Conservation (phyloP, 2,888 invertebrate genomes). For the Nomada fucata region DNA sequence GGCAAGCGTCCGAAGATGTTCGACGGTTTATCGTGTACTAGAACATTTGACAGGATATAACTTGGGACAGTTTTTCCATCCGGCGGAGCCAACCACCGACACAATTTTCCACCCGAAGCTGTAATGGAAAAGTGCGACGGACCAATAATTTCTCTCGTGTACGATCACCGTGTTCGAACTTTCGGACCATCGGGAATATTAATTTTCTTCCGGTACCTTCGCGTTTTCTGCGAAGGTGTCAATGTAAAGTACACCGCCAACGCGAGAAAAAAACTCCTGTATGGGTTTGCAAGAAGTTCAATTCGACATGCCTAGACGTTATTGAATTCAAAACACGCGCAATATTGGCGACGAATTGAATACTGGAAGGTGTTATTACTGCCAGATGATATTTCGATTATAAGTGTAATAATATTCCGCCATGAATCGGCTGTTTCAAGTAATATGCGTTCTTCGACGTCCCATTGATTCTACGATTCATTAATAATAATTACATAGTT, state of each 20-base stretch:
- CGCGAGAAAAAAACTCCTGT: too few relatives aligned
- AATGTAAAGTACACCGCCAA: too few relatives aligned
- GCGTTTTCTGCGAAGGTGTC: too few relatives aligned
- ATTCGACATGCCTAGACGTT: too few relatives aligned
- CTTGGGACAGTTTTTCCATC: constrained; percentile 43
- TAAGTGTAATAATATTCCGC: not conserved
- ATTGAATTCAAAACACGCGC: too few relatives aligned
- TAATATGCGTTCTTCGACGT: too few relatives aligned
- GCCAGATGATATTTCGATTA: too few relatives aligned
- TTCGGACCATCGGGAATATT: not conserved
- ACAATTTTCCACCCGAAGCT: not conserved
- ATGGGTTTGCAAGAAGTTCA: too few relatives aligned
- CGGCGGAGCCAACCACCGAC: not conserved
- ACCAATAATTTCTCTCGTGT: constrained; percentile 15
- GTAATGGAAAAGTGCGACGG: constrained; percentile 37
- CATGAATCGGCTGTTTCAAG: too few relatives aligned
- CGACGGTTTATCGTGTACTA: constrained; percentile 38
- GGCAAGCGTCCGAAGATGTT: constrained; percentile 41
- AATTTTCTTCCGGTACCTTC: not conserved
- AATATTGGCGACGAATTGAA: too few relatives aligned
- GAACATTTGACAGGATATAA: constrained; percentile 44
- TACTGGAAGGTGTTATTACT: too few relatives aligned
- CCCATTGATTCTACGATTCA: too few relatives aligned
- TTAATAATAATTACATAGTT: not conserved
- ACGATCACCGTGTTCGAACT: not conserved